Base-by-base conservation (phyloP, 1,140 invertebrate species). In the Oscheius sp. region DNA sequence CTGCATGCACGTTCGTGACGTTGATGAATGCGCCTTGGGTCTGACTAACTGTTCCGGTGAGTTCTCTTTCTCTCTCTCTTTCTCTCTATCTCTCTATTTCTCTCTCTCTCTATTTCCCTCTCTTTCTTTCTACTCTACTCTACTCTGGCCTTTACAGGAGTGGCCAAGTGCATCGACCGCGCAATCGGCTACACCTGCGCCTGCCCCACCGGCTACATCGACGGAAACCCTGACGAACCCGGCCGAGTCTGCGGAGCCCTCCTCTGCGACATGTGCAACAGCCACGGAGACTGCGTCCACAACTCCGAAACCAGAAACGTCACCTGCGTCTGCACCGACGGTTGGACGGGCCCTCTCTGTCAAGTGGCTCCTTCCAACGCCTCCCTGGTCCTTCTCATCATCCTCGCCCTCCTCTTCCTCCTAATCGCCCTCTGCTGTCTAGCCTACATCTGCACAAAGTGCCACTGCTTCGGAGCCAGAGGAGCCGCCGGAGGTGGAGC, bases 241-340 rank as follows among this genome's bases (percentile, higher is more conserved):
- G 69, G 72, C 46, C 32, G 73, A 34, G 70, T 84, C 23, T 83
- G 82, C 68, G 82, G 77, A 73, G 80, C 80, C 13, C 72, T 80
- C n/a, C 73, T 83, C n/a, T 83, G 83, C 63, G 82, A 81, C 69
- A 49, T 84, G 52, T 83, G 83, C 55, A 84, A 84, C 70, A 38
- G 68, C 42, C 83, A 80, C 61, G 79, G 79, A 18, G 80, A 81
- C 55, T 84, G 83, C 66, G 77, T 83, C 10, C 82, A 82, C 46
- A 78, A 82, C 62, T 59, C 82, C 2, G 65, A 49, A 23, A 84
- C 81, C 13, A 81, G 81, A 18, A 84, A 84, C 62, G 73, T 84
- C 20, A 84, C 80, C 34, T 83, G 82, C 49, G 67, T 75, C n/a
- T 83, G 81, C 45, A 74, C 73, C 20, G 82, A 84, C 59, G 82